Conservation (phyloP, 2,797 vertebrate species). For the Staurois parvus region DNA sequence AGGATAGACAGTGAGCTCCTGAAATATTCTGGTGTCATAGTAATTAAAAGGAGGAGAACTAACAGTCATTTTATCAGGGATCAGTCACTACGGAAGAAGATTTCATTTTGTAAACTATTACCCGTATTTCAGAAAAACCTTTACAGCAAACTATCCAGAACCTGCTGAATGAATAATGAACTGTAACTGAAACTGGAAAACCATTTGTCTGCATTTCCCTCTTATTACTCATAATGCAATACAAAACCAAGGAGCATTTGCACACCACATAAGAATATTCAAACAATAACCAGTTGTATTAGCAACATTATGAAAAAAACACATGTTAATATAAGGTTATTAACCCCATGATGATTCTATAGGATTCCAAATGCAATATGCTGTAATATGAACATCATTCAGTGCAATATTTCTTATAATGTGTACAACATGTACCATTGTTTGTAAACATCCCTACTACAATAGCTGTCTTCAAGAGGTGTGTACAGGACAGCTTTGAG, state of each 20-base stretch:
- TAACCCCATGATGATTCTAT: background rate
- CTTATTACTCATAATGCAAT: constrained; percentile 9
- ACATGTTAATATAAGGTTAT: background rate
- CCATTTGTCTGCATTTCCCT: constrained; percentile 17
- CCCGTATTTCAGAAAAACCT: background rate
- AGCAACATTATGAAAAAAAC: background rate
- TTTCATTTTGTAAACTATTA: background rate
- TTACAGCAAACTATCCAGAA: background rate
- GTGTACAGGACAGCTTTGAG: background rate
- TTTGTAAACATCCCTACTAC: background rate
- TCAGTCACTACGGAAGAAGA: background rate
- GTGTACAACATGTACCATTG: background rate
- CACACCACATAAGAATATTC: background rate
- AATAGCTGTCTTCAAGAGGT: background rate
- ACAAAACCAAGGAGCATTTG: background rate
- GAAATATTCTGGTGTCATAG: background rate
- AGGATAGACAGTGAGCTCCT: background rate
- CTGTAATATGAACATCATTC: background rate
- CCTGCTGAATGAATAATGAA: constrained; percentile 9
- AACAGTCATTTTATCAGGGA: background rate
- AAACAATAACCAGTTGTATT: background rate
- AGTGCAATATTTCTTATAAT: background rate
- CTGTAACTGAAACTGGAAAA: constrained; percentile 3
- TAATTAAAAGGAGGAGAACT: background rate
- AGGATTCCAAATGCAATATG: background rate